These are phyloP conservation scores for Lophochroa leadbeateri DNA, from an alignment of 2,113 vertebrate species.

Conservation along the genomic window DNA sequence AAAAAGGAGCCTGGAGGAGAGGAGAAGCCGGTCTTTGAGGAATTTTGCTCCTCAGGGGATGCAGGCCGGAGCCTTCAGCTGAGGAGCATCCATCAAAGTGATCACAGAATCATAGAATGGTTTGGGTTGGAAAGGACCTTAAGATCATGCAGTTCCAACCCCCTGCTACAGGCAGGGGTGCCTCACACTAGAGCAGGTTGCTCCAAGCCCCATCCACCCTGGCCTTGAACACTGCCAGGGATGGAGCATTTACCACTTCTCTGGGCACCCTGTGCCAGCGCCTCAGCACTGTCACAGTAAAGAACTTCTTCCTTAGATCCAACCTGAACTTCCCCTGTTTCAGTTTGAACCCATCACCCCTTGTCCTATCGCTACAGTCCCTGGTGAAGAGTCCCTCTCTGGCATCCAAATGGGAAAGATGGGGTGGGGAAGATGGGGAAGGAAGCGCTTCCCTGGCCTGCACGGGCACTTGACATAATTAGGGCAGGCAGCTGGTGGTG, in stretches of 20 bases:
- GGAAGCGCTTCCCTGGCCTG: not conserved
- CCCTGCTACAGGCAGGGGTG: not conserved
- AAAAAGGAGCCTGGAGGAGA: not conserved
- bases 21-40: accelerated
- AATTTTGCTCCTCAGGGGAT: not conserved
- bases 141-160: not conserved
- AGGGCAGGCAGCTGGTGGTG: not conserved
- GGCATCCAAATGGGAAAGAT: no score
- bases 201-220: not conserved
- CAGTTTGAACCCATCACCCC: no score
- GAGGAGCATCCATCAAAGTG: accelerated
- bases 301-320: no score
- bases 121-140: not conserved
- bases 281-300: no score
- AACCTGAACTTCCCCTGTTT: no score
- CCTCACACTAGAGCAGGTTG: accelerated
- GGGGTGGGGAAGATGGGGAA: not conserved
- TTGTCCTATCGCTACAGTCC: no score
- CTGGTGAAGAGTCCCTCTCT: no score
- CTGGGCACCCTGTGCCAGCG: no score
- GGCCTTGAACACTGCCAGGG: not conserved
- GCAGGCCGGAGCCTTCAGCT: not conserved
- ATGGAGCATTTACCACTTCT: no score
- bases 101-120: not conserved
- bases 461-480: accelerated